Evolutionary conservation across 1,140 invertebrate species (phyloP).

Genomic region (Pseudomyrmex sp.): DNA sequence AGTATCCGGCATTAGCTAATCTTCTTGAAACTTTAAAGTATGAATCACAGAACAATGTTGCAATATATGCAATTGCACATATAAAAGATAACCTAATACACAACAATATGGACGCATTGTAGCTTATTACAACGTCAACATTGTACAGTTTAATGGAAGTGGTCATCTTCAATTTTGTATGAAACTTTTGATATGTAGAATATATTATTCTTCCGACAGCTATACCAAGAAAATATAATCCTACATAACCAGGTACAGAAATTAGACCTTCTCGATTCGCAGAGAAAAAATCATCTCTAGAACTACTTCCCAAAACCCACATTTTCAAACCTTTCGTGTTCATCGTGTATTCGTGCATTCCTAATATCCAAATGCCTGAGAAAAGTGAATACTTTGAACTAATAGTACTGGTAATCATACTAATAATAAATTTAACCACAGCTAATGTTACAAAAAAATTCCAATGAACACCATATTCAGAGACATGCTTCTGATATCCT

Average conservation of each 20-base stretch:
- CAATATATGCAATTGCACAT: conserved; percentile 82
- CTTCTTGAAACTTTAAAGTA: conserved; percentile 88
- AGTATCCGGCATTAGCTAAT: conserved; percentile 92
- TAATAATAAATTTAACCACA: conserved; percentile 91
- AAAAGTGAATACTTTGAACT: conserved; percentile 82
- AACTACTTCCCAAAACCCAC: conserved; percentile 89
- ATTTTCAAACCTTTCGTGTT: conserved; percentile 87
- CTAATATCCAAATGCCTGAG: conserved; percentile 86
- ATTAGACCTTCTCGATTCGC: conserved; percentile 96
- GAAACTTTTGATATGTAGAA: conserved; percentile 78
- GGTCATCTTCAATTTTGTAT: conserved; percentile 65
- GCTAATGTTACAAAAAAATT: conserved; percentile 98
- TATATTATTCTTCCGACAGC: conserved; percentile 88
- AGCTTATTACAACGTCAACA: conserved; percentile 67
- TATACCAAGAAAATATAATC: conserved; percentile 92
- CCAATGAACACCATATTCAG: conserved; percentile 98
- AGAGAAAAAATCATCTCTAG: conserved; percentile 88
- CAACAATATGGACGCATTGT: conserved; percentile 76
- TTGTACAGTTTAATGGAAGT: conserved; percentile 69
- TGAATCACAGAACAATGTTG: conserved; percentile 83
- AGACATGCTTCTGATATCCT: conserved; percentile 94
- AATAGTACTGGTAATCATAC: conserved; percentile 86
- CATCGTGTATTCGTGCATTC: conserved; percentile 90
- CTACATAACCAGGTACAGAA: conserved; percentile 93
- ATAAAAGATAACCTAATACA: conserved; percentile 82